Percentiles rank a stretch among this genome's conserved stretches.
These are phyloP conservation scores for Psilopogon haemacephalus DNA, from an alignment of 2,113 vertebrate genomes.

Conservation along the genomic window DNA sequence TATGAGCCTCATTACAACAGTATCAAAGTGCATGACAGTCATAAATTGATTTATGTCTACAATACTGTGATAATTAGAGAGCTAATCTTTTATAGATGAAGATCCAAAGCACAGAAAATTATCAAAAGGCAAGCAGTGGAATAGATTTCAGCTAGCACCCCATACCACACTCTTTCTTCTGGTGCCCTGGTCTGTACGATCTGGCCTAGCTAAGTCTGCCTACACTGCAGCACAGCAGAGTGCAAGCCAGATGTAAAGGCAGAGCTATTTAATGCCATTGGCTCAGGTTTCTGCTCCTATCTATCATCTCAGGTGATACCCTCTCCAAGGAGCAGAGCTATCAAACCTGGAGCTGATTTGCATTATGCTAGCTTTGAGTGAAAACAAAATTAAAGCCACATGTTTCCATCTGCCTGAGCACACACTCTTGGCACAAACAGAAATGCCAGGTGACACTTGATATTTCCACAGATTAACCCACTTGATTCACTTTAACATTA, in stretches of 20 bases:
- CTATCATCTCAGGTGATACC: neutral
- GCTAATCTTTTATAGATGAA: neutral
- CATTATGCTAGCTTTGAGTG: neutral
- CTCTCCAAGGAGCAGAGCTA: neutral
- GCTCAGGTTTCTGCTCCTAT: neutral
- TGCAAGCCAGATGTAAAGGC: neutral
- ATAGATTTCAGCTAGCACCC: neutral
- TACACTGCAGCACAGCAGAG: accelerated
- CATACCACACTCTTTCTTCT: neutral
- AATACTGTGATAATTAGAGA: neutral
- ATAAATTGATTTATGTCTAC: neutral
- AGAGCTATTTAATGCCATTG: neutral
- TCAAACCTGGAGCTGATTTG: neutral
- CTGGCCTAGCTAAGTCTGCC: neutral
- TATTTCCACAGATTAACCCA: neutral
- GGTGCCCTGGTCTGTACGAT: neutral
- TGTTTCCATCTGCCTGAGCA: neutral
- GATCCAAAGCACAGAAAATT: neutral
- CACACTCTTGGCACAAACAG: accelerated
- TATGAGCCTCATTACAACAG: neutral
- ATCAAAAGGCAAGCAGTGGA: neutral
- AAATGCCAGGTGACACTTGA: neutral
- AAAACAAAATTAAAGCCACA: neutral
- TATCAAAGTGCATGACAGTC: neutral
- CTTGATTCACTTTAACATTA: neutral